A percentile compares a stretch with the other conserved stretches of the same genome.
Evolutionary conservation across 2,888 invertebrate genomes (phyloP).

Genomic region (Lithophane semibrunnea): DNA sequence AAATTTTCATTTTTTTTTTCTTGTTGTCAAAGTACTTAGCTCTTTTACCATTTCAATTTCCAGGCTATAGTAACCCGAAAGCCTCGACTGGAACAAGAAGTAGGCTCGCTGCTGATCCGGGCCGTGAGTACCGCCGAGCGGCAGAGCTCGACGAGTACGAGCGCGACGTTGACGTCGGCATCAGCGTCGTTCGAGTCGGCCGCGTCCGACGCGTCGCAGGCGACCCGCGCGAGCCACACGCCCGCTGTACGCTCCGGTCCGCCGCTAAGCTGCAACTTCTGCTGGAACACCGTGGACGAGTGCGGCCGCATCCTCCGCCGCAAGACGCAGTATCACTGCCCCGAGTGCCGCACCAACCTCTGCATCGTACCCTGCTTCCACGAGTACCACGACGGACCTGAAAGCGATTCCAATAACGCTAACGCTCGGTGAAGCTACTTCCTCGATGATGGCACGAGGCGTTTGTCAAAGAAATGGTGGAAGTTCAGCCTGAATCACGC

Average conservation of each 20-base stretch:
- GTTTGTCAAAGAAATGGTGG: slow-evolving; percentile 61
- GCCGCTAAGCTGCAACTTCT: slow-evolving; percentile 96
- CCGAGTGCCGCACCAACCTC: slow-evolving; percentile 96
- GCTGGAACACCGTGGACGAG: slow-evolving; percentile 97
- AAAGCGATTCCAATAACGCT: slow-evolving; percentile 66
- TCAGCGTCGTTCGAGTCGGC: slow-evolving; percentile 65
- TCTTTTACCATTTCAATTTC: not conserved
- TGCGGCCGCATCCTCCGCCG: slow-evolving; percentile 95
- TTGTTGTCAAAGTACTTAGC: too few species aligned
- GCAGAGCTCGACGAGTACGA: slow-evolving; percentile 67
- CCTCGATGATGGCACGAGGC: slow-evolving; percentile 19
- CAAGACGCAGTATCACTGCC: slow-evolving; percentile 97
- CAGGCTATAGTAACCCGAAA: slow-evolving; percentile 64
- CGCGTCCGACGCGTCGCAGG: slow-evolving; percentile 65
- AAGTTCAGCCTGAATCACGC: slow-evolving; percentile 25
- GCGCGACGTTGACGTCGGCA: slow-evolving; percentile 54
- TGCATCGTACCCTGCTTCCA: slow-evolving; percentile 98
- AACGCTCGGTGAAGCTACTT: slow-evolving; percentile 74
- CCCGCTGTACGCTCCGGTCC: slow-evolving; percentile 96
- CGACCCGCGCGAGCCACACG: slow-evolving; percentile 94
- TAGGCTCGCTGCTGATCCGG: slow-evolving; percentile 77
- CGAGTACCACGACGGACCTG: slow-evolving; percentile 93
- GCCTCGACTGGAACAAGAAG: slow-evolving; percentile 70
- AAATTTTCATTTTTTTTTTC: not conserved
- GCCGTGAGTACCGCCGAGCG: slow-evolving; percentile 75